A percentile compares a stretch with the other conserved stretches of the same genome.
These are phyloP conservation scores for Euleptes europaea DNA, from an alignment of 2,113 vertebrate species.

Conservation along the genomic window DNA sequence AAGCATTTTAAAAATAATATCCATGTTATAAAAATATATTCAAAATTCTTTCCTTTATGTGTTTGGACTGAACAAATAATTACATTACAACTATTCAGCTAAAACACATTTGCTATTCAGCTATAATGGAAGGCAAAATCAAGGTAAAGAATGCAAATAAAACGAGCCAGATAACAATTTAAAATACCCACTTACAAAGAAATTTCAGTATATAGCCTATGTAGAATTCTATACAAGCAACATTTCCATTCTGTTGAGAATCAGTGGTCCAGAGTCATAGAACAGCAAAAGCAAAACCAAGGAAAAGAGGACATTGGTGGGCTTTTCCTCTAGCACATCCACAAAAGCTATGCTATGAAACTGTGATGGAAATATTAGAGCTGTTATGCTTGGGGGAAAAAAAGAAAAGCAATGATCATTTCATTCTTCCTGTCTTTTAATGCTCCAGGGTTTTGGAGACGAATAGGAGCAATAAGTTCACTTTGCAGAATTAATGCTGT, in stretches of 20 bases:
- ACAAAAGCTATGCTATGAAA: constrained; percentile 74
- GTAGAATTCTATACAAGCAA: constrained; percentile 64
- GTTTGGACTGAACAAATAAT: not conserved
- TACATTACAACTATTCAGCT: constrained; percentile 16
- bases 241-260: constrained; percentile 70
- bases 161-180: constrained; percentile 40
- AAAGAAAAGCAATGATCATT: constrained; percentile 83
- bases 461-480: constrained; percentile 99
- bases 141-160: not conserved
- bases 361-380: constrained; percentile 90
- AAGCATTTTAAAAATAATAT: constrained; percentile 20
- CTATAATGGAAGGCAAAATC: not conserved
- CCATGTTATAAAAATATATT: constrained; percentile 31
- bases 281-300: constrained; percentile 73
- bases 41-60: not conserved
- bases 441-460: constrained; percentile 96
- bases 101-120: constrained; percentile 53
- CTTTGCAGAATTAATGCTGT: constrained; percentile 99
- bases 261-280: constrained; percentile 64
- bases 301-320: constrained; percentile 68
- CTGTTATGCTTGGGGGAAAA: constrained; percentile 87
- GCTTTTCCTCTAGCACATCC: constrained; percentile 65
- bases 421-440: constrained; percentile 91
- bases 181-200: constrained; percentile 54
- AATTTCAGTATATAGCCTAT: constrained; percentile 51